Evolutionary conservation across 2,888 invertebrate species (phyloP).

Genomic region (Melieria omissa): DNA sequence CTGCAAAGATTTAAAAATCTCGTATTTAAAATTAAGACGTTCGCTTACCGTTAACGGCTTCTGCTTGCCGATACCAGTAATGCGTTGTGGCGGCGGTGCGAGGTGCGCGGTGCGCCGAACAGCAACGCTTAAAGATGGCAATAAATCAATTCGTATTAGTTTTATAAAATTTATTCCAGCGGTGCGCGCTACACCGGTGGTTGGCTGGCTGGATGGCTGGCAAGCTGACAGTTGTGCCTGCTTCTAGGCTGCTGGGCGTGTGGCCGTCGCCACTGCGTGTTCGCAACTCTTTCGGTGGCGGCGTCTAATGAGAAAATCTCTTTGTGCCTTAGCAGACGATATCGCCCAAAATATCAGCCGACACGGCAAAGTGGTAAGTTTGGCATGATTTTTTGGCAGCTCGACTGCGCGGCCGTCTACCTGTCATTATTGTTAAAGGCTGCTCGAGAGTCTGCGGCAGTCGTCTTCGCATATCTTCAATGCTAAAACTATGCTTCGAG

Average conservation of each 20-base stretch:
- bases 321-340: constrained; percentile 3
- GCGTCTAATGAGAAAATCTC: constrained; percentile 61
- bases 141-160: constrained; percentile 66
- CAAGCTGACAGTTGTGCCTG: background rate
- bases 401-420: background rate
- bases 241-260: background rate
- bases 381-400: constrained; percentile 11
- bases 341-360: no score
- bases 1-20: constrained; percentile 35
- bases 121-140: constrained; percentile 52
- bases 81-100: background rate
- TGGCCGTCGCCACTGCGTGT: no score
- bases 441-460: background rate
- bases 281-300: constrained; percentile 22
- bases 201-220: background rate
- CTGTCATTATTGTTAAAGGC: background rate
- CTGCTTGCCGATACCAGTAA: constrained; percentile 4
- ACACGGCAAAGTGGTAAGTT: constrained; percentile 35
- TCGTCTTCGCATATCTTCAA: no score
- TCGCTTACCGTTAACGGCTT: constrained; percentile 9
- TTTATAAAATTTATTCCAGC: constrained; percentile 66
- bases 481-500: no score
- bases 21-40: constrained; percentile 33
- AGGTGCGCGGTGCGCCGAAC: constrained; percentile 9
- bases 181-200: constrained; percentile 44